A percentile compares a stretch with the other conserved stretches of the same genome.
These are phyloP conservation scores for Poecilia picta DNA, from an alignment of 2,797 vertebrate genomes.

Conservation along the genomic window DNA sequence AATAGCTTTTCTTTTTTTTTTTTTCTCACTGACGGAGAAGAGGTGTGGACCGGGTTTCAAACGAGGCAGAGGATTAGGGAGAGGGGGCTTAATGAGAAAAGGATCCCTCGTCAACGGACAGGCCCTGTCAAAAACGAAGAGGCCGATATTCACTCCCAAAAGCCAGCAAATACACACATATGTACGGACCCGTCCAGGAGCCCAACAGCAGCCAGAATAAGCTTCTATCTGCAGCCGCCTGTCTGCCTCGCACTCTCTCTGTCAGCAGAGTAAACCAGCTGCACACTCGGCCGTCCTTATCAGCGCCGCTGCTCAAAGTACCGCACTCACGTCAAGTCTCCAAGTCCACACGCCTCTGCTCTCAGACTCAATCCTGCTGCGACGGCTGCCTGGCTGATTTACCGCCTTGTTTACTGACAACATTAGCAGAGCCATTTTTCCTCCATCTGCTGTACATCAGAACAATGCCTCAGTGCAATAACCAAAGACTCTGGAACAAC, in stretches of 20 bases:
- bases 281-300: conserved; percentile 48
- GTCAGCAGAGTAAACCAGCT: conserved; percentile 41
- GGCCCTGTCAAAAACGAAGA: conserved; percentile 65
- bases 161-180: conserved; percentile 35
- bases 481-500: not conserved
- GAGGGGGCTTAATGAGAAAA: conserved; percentile 75
- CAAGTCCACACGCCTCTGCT: conserved; percentile 16
- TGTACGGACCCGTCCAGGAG: conserved; percentile 40
- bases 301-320: conserved; percentile 26
- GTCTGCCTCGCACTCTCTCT: conserved; percentile 23
- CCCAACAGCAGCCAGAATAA: conserved; percentile 35
- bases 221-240: conserved; percentile 55
- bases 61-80: conserved; percentile 75
- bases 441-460: conserved; percentile 17
- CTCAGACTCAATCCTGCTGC: conserved; percentile 20
- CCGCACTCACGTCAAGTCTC: conserved; percentile 1
- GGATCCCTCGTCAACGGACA: conserved; percentile 68
- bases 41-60: conserved; percentile 78
- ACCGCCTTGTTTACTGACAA: conserved; percentile 22
- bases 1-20: conserved; percentile 52
- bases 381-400: conserved; percentile 7
- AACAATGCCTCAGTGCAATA: conserved; percentile 13
- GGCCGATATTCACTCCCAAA: conserved; percentile 47
- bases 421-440: conserved; percentile 21
- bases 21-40: conserved; percentile 46